These are phyloP conservation scores for Aphelocoma californica DNA, from an alignment of 2,797 vertebrate species.

Conservation along the genomic window DNA sequence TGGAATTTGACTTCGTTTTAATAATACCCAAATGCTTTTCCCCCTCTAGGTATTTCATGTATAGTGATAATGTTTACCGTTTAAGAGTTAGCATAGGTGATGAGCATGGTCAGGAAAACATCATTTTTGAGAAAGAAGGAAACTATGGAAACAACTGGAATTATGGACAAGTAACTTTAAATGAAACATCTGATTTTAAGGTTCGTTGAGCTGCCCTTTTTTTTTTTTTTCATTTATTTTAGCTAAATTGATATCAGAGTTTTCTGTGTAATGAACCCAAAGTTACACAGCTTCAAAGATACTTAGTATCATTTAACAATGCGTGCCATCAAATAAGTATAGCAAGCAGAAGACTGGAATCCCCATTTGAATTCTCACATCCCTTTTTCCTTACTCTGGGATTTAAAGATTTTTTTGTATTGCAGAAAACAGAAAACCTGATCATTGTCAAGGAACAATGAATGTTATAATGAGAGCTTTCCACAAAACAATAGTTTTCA, in stretches of 20 bases:
- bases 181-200: constrained; percentile 73
- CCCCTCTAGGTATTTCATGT: constrained; percentile 90
- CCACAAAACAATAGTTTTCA: background rate
- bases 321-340: background rate
- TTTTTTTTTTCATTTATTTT: background rate
- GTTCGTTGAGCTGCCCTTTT: constrained; percentile 62
- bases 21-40: background rate
- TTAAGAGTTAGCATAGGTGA: constrained; percentile 75
- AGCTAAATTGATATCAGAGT: background rate
- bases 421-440: background rate
- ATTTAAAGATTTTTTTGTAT: background rate
- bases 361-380: background rate
- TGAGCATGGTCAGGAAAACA: background rate
- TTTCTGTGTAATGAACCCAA: background rate
- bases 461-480: background rate
- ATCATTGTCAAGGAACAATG: background rate
- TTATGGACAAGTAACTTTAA: constrained; percentile 86
- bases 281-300: background rate
- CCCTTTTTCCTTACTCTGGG: background rate
- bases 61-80: constrained; percentile 75
- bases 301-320: background rate
- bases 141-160: constrained; percentile 91
- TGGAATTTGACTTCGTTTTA: background rate
- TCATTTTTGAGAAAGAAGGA: constrained; percentile 83
- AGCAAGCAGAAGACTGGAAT: background rate